These are phyloP conservation scores for Dryocosmus kuriphilus DNA, from an alignment of 2,888 invertebrate species.

Conservation along the genomic window DNA sequence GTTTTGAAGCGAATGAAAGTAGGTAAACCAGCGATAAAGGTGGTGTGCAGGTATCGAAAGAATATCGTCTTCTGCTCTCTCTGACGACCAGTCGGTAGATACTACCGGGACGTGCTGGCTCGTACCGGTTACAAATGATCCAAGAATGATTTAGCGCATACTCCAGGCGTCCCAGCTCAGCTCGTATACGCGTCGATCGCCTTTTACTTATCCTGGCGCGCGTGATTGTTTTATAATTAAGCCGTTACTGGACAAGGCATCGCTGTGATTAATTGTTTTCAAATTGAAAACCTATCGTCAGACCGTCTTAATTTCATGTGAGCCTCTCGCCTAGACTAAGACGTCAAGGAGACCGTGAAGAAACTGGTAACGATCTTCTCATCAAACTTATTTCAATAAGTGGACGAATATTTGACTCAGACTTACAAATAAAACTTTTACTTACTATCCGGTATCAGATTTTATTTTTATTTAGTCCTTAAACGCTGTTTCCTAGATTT, in stretches of 20 bases:
- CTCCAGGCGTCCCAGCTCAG: constrained; percentile 56
- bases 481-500: neutral
- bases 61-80: constrained; percentile 19
- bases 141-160: constrained; percentile 76
- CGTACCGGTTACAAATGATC: constrained; percentile 72
- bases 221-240: constrained; percentile 78
- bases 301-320: constrained; percentile 68
- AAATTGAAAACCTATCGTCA: constrained; percentile 74
- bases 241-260: constrained; percentile 70
- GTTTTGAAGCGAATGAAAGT: constrained; percentile 42
- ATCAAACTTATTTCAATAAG: constrained; percentile 36
- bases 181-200: constrained; percentile 62
- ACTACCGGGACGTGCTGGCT: constrained; percentile 58
- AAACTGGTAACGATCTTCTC: constrained; percentile 41
- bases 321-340: constrained; percentile 42
- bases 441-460: neutral
- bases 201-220: constrained; percentile 66
- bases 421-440: neutral
- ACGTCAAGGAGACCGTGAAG: constrained; percentile 34
- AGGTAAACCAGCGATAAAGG: constrained; percentile 42
- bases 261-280: constrained; percentile 75
- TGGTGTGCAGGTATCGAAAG: constrained; percentile 44
- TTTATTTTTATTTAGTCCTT: neutral
- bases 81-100: constrained; percentile 25
- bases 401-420: neutral